Conservation (phyloP, 2,888 invertebrate species). For the Idaea straminata region DNA sequence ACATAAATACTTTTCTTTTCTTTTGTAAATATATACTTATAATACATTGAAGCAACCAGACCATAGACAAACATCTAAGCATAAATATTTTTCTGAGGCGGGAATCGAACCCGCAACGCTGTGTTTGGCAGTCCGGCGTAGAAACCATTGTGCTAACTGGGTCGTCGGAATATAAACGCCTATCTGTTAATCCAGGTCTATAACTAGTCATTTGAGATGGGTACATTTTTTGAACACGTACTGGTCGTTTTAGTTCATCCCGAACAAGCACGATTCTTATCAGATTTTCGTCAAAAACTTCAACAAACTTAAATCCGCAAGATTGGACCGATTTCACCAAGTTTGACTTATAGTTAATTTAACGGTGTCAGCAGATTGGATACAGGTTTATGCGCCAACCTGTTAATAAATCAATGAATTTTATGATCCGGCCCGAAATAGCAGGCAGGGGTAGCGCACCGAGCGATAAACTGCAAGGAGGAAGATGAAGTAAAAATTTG, state of each 20-base stretch:
- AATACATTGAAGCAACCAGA: too few relatives aligned
- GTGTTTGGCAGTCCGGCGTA: too few relatives aligned
- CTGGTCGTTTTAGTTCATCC: neutral
- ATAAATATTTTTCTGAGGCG: too few relatives aligned
- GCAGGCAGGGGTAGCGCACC: neutral
- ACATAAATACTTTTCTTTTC: too few relatives aligned
- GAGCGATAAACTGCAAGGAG: neutral
- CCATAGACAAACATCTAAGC: too few relatives aligned
- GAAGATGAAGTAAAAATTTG: neutral
- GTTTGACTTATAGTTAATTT: neutral
- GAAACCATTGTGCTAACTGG: too few relatives aligned
- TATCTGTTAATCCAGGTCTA: too few relatives aligned
- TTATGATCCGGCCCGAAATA: neutral
- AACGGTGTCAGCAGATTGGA: neutral
- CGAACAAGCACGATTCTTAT: neutral
- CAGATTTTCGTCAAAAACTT: neutral
- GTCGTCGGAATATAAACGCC: too few relatives aligned
- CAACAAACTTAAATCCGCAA: neutral
- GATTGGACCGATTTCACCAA: neutral
- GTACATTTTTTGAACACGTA: neutral
- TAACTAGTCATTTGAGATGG: neutral
- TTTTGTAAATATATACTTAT: too few relatives aligned
- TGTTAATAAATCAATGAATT: conserved; percentile 1
- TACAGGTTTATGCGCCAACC: neutral
- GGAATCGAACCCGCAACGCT: too few relatives aligned